These are phyloP conservation scores for Tachysurus fulvidraco DNA, from an alignment of 2,113 vertebrate species.

Conservation along the genomic window DNA sequence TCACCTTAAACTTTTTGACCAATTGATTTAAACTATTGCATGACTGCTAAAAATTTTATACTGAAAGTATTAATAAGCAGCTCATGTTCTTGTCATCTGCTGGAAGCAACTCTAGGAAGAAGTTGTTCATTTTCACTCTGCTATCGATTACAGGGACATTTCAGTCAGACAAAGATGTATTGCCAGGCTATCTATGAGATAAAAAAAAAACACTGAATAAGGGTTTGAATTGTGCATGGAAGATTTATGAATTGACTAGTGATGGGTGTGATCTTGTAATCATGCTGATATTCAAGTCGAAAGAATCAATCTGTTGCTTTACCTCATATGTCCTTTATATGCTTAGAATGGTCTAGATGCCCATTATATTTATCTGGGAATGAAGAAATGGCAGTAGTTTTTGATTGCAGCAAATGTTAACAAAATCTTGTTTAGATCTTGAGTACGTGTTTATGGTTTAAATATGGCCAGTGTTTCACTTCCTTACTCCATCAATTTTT, in stretches of 20 bases:
- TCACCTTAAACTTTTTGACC: background rate
- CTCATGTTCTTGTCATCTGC: constrained; percentile 12
- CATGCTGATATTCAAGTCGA: constrained; percentile 53
- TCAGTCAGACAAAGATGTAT: constrained; percentile 62
- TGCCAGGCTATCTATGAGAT: constrained; percentile 54
- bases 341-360: background rate
- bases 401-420: background rate
- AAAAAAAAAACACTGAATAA: constrained; percentile 63
- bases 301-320: background rate
- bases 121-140: constrained; percentile 47
- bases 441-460: background rate
- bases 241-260: constrained; percentile 62
- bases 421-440: background rate
- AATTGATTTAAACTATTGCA: background rate
- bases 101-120: background rate
- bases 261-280: constrained; percentile 48
- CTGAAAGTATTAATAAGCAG: constrained; percentile 6
- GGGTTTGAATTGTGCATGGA: constrained; percentile 67
- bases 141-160: constrained; percentile 66
- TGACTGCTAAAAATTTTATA: constrained; percentile 51
- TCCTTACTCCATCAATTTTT: background rate
- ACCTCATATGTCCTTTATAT: constrained; percentile 44
- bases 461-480: background rate
- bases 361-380: background rate
- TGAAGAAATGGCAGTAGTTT: background rate